phyloP scores from a whole-genome alignment of 2,797 vertebrate species.

The Staurois parvus region DNA sequence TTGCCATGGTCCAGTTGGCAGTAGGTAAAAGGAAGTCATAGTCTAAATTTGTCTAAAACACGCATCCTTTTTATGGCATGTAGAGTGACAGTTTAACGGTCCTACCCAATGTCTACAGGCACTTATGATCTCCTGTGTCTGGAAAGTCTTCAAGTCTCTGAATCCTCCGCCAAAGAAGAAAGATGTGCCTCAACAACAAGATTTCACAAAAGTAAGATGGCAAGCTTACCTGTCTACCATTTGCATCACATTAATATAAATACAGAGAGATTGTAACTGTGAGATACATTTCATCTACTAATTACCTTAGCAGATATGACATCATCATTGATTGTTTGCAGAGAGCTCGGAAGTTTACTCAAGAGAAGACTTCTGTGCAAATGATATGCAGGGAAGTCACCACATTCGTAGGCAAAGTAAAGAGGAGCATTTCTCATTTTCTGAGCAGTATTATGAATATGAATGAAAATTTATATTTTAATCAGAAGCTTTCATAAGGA shows the following conservation, averaged over 20 bases:
- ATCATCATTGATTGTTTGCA: neutral
- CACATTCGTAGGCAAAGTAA: too few species aligned
- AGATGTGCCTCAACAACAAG: neutral
- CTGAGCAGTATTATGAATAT: too few species aligned
- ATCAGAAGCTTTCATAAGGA: too few species aligned
- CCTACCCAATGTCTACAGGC: slow-evolving; percentile 65
- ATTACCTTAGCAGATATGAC: neutral
- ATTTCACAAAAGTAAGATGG: slow-evolving; percentile 68
- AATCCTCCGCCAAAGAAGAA: slow-evolving; percentile 63
- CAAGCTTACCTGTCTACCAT: neutral
- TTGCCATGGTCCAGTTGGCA: neutral
- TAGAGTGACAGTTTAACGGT: neutral
- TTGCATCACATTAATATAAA: neutral
- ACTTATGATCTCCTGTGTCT: slow-evolving; percentile 77
- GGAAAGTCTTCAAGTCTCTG: slow-evolving; percentile 72
- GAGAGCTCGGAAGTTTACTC: too few species aligned
- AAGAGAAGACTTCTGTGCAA: too few species aligned
- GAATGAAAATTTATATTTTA: too few species aligned
- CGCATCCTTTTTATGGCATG: too few species aligned
- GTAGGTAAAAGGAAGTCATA: neutral
- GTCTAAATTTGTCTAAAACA: neutral
- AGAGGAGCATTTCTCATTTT: too few species aligned
- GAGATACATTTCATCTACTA: neutral
- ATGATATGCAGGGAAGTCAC: too few species aligned
- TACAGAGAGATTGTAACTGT: neutral